A percentile compares a stretch with the other conserved stretches of the same genome.
These are phyloP conservation scores for Alviniconcha marisindica DNA, from an alignment of 1,140 invertebrate species.

Conservation along the genomic window DNA sequence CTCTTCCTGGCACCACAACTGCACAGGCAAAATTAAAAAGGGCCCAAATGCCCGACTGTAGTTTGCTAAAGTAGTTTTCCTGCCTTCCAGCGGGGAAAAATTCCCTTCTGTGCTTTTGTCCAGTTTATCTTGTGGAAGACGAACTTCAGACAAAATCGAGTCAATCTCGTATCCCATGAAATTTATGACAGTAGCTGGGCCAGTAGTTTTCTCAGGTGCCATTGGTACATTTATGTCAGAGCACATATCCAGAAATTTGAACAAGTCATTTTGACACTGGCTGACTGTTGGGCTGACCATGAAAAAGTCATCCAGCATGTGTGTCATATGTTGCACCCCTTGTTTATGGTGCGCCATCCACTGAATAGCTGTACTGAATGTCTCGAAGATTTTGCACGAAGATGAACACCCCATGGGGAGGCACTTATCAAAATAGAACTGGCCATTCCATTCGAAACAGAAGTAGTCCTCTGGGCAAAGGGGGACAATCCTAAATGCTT, in stretches of 20 bases:
- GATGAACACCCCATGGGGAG: conserved; percentile 49
- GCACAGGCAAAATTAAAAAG: conserved; percentile 41
- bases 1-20: conserved; percentile 37
- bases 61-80: conserved; percentile 30
- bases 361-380: conserved; percentile 40
- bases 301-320: conserved; percentile 55
- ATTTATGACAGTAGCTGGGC: conserved; percentile 34
- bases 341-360: conserved; percentile 38
- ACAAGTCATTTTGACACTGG: conserved; percentile 29
- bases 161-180: conserved; percentile 47
- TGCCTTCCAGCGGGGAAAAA: background rate
- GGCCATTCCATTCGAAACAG: background rate
- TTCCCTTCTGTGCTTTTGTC: conserved; percentile 30
- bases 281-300: conserved; percentile 26
- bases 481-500: background rate
- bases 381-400: conserved; percentile 50
- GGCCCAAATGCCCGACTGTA: conserved; percentile 46
- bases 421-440: conserved; percentile 46
- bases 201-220: conserved; percentile 43
- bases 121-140: conserved; percentile 40
- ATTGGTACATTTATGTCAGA: conserved; percentile 34
- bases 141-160: conserved; percentile 29
- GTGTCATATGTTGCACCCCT: conserved; percentile 4
- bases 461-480: background rate
- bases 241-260: conserved; percentile 19